Conservation (phyloP, 2,888 invertebrate genomes). For the Lagria hirta region DNA sequence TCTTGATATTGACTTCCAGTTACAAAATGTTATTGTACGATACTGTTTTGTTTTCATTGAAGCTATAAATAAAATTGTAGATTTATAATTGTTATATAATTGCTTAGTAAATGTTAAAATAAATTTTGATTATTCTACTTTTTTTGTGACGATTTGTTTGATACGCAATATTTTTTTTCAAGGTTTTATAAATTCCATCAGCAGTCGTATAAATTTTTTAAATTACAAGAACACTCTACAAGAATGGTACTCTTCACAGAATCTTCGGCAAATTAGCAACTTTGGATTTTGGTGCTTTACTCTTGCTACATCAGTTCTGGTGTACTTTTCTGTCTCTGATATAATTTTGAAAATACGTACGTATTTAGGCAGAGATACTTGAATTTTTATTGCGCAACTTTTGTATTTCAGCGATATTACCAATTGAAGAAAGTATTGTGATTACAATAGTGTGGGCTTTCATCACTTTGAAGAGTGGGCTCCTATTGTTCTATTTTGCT, state of each 20-base stretch:
- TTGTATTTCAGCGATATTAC: conserved; percentile 56
- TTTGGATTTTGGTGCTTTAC: conserved; percentile 57
- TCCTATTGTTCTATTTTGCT: conserved; percentile 55
- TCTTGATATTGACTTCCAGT: too few relatives aligned
- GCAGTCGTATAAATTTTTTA: conserved; percentile 38
- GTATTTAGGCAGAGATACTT: too few relatives aligned
- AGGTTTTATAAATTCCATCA: conserved; percentile 36
- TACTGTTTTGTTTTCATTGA: too few relatives aligned
- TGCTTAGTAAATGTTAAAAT: too few relatives aligned
- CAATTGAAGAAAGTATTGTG: conserved; percentile 55
- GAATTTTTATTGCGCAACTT: conserved; percentile 3
- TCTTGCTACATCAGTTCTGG: conserved; percentile 53
- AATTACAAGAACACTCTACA: conserved; percentile 44
- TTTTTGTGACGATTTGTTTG: too few relatives aligned
- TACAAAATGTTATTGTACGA: too few relatives aligned
- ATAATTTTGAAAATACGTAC: conserved; percentile 35
- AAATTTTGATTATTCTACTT: too few relatives aligned
- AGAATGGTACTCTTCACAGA: conserved; percentile 57
- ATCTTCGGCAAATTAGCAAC: conserved; percentile 56
- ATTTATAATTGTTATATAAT: too few relatives aligned
- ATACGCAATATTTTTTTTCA: conserved; percentile 27
- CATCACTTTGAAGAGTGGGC: conserved; percentile 60
- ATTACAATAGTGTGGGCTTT: conserved; percentile 59
- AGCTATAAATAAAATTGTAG: too few relatives aligned
- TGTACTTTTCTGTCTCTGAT: conserved; percentile 51